Percentiles rank a stretch among this genome's conserved stretches.
Evolutionary conservation across 2,113 vertebrate species (phyloP).

Genomic region (Alligator mississippiensis): DNA sequence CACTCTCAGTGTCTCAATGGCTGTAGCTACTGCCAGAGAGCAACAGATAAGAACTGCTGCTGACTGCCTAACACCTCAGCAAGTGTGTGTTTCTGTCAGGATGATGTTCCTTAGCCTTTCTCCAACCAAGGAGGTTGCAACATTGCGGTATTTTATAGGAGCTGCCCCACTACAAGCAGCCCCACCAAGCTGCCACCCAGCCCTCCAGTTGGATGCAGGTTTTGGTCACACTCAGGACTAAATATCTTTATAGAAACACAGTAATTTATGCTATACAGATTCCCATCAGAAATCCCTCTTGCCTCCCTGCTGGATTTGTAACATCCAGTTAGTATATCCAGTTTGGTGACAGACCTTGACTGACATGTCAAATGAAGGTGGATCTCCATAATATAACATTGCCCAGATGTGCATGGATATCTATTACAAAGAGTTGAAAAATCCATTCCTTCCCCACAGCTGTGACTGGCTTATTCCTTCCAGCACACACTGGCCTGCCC

Average conservation of each 20-base stretch:
- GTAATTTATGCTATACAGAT: conserved; percentile 2
- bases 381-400: background rate
- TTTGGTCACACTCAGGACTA: too few relatives aligned
- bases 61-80: too few relatives aligned
- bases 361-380: background rate
- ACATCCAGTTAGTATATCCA: background rate
- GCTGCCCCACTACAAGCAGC: too few relatives aligned
- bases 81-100: too few relatives aligned
- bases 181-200: too few relatives aligned
- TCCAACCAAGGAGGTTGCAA: too few relatives aligned
- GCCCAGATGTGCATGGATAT: background rate
- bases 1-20: too few relatives aligned
- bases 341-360: background rate
- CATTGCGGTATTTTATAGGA: too few relatives aligned
- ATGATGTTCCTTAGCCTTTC: too few relatives aligned
- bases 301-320: background rate
- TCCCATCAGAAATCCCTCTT: background rate
- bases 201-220: too few relatives aligned
- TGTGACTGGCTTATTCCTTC: background rate
- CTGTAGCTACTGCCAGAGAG: too few relatives aligned
- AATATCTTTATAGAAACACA: background rate
- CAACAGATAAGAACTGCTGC: too few relatives aligned
- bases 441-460: background rate
- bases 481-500: background rate
- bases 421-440: background rate